These are phyloP conservation scores for Aplidium turbinatum DNA, from an alignment of 23 tunicate species.

Conservation along the genomic window DNA sequence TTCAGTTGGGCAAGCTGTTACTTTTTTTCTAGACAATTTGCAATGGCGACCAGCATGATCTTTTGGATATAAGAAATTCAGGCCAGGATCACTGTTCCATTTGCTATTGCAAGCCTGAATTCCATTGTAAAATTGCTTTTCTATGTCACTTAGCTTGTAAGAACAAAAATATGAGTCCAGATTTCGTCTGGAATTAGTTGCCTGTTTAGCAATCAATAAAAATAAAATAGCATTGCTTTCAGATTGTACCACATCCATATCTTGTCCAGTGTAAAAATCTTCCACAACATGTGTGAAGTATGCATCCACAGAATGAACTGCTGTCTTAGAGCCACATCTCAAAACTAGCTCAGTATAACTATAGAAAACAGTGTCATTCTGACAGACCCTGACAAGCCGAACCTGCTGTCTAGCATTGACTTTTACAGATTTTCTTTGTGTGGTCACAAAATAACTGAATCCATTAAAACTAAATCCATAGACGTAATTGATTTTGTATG, in stretches of 20 bases:
- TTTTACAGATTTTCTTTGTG: slow-evolving; percentile 38
- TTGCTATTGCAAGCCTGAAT: background rate
- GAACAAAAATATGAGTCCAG: background rate
- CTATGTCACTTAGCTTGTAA: slow-evolving; percentile 20
- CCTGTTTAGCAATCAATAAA: background rate
- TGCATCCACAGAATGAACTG: slow-evolving; percentile 37
- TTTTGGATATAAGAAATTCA: slow-evolving; percentile 23
- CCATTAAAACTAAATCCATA: slow-evolving; percentile 69
- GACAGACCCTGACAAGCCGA: slow-evolving; percentile 61
- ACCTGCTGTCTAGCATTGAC: slow-evolving; percentile 10
- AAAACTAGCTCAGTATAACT: slow-evolving; percentile 62
- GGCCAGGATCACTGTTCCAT: slow-evolving; percentile 4
- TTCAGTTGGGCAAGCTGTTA: slow-evolving; percentile 21
- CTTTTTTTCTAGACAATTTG: background rate
- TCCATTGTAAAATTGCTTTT: slow-evolving; percentile 1
- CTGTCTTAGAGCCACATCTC: slow-evolving; percentile 28
- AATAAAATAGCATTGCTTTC: background rate
- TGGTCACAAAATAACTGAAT: slow-evolving; percentile 66
- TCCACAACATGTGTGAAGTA: slow-evolving; percentile 26
- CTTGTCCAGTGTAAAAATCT: slow-evolving; percentile 24
- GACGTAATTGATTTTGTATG: slow-evolving; percentile 46
- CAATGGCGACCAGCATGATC: background rate
- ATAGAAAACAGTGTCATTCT: slow-evolving; percentile 49
- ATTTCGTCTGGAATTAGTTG: no score
- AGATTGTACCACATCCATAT: background rate